Evolutionary conservation across 2,797 vertebrate species (phyloP).

Genomic region (Ctenochaetus hawaiiensis): DNA sequence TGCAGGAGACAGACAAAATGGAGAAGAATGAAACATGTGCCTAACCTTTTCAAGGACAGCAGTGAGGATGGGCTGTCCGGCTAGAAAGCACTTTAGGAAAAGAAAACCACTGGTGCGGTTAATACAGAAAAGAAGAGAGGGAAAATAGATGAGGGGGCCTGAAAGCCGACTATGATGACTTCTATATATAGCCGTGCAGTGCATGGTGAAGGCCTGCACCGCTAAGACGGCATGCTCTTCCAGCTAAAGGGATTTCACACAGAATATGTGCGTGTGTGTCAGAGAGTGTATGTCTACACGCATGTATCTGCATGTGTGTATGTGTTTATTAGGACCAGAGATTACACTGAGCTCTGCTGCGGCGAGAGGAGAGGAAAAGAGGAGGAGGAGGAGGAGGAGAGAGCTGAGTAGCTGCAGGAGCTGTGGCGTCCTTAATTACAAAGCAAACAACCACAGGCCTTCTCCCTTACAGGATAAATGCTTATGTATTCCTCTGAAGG

Average conservation of each 20-base stretch:
- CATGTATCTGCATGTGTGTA: constrained; percentile 56
- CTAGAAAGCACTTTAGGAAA: constrained; percentile 85
- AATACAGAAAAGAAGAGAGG: constrained; percentile 80
- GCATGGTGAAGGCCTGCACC: constrained; percentile 71
- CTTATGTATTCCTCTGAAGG: constrained; percentile 76
- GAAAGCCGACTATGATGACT: constrained; percentile 81
- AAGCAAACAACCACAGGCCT: constrained; percentile 79
- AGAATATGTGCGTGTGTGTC: constrained; percentile 49
- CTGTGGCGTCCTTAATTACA: constrained; percentile 78
- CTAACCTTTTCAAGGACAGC: constrained; percentile 84
- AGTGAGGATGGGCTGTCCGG: constrained; percentile 71
- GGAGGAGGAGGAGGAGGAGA: constrained; percentile 40
- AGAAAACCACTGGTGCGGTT: constrained; percentile 84
- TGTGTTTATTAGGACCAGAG: constrained; percentile 74
- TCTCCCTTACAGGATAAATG: constrained; percentile 72
- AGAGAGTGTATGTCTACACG: constrained; percentile 18
- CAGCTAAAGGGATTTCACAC: constrained; percentile 84
- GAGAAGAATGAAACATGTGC: constrained; percentile 79
- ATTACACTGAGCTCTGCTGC: constrained; percentile 77
- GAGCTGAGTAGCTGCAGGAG: constrained; percentile 70
- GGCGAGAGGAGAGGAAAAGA: constrained; percentile 71
- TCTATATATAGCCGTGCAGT: constrained; percentile 82
- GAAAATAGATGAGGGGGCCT: constrained; percentile 76
- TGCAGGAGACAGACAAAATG: constrained; percentile 71
- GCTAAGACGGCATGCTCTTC: constrained; percentile 79